phyloP scores from a whole-genome alignment of 30 jellyfish, hydroid and myxozoan genomes.

The Euphysa ruthae region DNA sequence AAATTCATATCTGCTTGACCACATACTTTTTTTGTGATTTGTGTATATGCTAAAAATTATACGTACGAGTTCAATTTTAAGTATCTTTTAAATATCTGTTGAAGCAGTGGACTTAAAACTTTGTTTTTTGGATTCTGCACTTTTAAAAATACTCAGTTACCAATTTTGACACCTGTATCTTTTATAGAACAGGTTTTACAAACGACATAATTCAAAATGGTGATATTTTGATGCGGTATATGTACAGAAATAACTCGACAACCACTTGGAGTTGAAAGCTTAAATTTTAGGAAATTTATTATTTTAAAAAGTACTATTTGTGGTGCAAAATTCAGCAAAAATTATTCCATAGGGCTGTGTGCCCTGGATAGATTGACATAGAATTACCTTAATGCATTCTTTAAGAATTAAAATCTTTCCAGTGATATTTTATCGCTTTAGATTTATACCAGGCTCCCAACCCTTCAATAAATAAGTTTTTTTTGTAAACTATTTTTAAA shows the following conservation, averaged over 20 bases:
- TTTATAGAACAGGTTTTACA: neutral
- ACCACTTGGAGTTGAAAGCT: neutral
- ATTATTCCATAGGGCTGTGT: neutral
- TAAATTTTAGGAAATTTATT: neutral
- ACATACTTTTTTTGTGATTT: no score
- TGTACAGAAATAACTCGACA: neutral
- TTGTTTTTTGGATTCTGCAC: no score
- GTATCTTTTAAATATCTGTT: neutral
- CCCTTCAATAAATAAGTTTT: no score
- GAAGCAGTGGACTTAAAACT: no score
- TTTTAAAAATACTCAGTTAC: neutral
- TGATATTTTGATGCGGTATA: neutral
- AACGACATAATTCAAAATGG: neutral
- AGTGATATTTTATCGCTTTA: no score
- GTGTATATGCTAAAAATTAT: no score
- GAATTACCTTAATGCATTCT: no score
- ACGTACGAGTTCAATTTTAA: neutral
- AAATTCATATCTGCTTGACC: no score
- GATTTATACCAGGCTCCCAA: no score
- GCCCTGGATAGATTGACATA: neutral
- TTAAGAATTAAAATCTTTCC: no score
- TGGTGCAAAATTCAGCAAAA: neutral
- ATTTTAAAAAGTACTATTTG: neutral
- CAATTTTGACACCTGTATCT: neutral
- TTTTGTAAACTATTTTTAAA: no score